phyloP scores from a whole-genome alignment of 2,113 vertebrate genomes.

The Ardeotis arabs region DNA sequence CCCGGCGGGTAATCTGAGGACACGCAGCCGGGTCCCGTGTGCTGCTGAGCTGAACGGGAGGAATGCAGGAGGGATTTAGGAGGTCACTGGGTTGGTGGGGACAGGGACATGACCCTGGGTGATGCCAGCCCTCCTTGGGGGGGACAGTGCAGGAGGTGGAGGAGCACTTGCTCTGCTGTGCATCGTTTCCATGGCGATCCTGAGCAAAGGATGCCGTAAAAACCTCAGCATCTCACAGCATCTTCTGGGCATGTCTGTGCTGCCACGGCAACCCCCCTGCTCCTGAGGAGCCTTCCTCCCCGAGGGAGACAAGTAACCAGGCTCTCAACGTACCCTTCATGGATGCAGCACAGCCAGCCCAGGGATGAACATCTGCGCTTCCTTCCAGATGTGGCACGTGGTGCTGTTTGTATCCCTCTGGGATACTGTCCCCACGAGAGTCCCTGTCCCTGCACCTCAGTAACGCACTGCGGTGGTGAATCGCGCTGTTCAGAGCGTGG shows the following conservation, averaged over 20 bases:
- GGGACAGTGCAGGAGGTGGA: accelerated
- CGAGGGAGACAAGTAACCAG: accelerated
- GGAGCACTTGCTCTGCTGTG: neutral
- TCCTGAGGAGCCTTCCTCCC: neutral
- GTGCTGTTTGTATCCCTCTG: neutral
- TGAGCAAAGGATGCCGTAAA: neutral
- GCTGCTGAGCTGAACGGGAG: neutral
- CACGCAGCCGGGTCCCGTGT: accelerated
- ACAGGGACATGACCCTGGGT: accelerated
- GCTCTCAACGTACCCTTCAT: accelerated
- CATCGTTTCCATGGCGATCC: neutral
- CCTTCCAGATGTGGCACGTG: neutral
- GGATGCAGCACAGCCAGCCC: neutral
- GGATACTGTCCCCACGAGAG: neutral
- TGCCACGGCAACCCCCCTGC: neutral
- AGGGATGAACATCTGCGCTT: neutral
- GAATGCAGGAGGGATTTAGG: neutral
- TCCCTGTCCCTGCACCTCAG: neutral
- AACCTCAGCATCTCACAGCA: neutral
- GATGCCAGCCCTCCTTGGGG: neutral
- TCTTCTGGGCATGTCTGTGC: neutral
- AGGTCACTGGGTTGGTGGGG: neutral
- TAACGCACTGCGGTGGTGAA: accelerated
- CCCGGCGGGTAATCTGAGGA: neutral
- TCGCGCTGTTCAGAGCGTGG: accelerated